Conservation (phyloP, 2,113 vertebrate genomes). For the Nycticorax nycticorax region DNA sequence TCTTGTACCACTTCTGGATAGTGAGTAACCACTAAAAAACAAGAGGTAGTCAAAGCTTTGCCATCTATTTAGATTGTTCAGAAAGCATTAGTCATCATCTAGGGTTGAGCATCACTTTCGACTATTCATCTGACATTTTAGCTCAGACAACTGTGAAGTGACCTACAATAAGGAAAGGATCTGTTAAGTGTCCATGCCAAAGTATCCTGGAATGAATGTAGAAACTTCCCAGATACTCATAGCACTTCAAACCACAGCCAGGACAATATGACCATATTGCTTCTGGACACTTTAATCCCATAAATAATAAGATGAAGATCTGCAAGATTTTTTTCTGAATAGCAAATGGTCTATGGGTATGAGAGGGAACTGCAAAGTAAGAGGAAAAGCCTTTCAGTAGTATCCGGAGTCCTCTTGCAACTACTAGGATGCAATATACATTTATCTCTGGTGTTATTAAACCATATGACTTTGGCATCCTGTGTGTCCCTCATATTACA, state of each 20-base stretch:
- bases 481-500: neutral
- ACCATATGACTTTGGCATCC: neutral
- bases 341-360: neutral
- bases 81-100: neutral
- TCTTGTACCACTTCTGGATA: neutral
- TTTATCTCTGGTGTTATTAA: neutral
- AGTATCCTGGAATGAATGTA: neutral
- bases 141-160: neutral
- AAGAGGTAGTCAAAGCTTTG: neutral
- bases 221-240: neutral
- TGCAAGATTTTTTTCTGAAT: neutral
- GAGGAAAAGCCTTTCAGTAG: neutral
- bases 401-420: neutral
- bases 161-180: neutral
- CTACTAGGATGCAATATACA: neutral
- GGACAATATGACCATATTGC: neutral
- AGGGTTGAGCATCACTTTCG: neutral
- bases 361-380: neutral
- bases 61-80: neutral
- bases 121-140: neutral
- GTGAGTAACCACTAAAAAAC: rapidly evolving
- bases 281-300: neutral
- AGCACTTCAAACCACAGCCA: neutral
- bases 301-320: neutral
- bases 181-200: neutral